Evolutionary conservation across 2,888 invertebrate genomes (phyloP).

Genomic region (Phasia obesa): DNA sequence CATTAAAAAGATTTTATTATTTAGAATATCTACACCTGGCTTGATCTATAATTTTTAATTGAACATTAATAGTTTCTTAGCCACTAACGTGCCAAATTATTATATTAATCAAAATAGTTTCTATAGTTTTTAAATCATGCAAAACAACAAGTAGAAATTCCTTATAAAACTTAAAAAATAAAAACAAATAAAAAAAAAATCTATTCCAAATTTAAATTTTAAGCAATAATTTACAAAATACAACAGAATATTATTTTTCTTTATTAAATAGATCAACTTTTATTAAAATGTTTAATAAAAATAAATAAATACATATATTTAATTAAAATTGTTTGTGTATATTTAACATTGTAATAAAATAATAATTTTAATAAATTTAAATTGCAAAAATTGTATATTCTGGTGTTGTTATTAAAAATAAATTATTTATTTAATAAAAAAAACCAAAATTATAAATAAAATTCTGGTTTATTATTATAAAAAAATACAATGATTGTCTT

Average conservation of each 20-base stretch:
- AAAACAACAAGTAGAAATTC: slow-evolving; percentile 51
- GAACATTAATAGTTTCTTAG: background rate
- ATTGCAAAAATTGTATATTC: slow-evolving; percentile 55
- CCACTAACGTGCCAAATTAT: slow-evolving; percentile 20
- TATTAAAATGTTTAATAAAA: slow-evolving; percentile 23
- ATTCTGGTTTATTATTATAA: slow-evolving; percentile 60
- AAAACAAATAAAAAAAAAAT: background rate
- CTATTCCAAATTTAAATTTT: slow-evolving; percentile 28
- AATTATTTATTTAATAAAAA: slow-evolving; percentile 39
- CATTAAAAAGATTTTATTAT: background rate
- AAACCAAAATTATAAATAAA: slow-evolving; percentile 28
- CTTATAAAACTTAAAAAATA: slow-evolving; percentile 25
- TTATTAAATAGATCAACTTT: slow-evolving; percentile 21
- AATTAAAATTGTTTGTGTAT: slow-evolving; percentile 17
- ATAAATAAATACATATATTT: slow-evolving; percentile 20
- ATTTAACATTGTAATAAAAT: slow-evolving; percentile 31
- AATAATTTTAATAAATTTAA: slow-evolving; percentile 28
- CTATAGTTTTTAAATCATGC: slow-evolving; percentile 49
- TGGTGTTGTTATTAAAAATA: slow-evolving; percentile 57
- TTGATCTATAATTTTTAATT: too few species aligned
- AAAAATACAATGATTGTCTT: slow-evolving; percentile 65
- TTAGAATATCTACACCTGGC: background rate
- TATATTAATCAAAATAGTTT: background rate
- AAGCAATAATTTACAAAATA: slow-evolving; percentile 45
- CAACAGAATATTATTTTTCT: background rate